phyloP scores from a whole-genome alignment of 2,888 invertebrate species.

The Clepsis dumicolana region DNA sequence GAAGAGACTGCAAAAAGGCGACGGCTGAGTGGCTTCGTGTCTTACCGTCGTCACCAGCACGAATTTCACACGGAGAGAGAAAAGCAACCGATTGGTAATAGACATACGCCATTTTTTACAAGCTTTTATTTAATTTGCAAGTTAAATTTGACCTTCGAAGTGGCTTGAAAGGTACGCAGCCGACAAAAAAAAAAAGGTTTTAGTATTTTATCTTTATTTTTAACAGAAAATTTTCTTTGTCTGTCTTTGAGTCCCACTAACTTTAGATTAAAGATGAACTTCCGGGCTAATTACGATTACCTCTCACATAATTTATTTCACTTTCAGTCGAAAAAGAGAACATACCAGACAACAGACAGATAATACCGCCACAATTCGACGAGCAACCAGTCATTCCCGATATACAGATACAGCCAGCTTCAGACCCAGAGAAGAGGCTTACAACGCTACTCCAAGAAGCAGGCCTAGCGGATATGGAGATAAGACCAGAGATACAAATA shows the following conservation, averaged over 20 bases:
- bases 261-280: background rate
- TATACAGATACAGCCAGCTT: slow-evolving; percentile 23
- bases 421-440: slow-evolving; percentile 53
- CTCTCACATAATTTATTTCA: background rate
- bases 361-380: background rate
- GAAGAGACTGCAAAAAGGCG: slow-evolving; percentile 54
- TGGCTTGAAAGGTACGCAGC: no score
- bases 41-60: slow-evolving; percentile 53
- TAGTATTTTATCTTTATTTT: no score
- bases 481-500: background rate
- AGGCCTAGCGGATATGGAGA: slow-evolving; percentile 62
- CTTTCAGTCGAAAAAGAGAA: slow-evolving; percentile 66
- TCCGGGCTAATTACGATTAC: background rate
- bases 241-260: no score
- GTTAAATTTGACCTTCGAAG: no score
- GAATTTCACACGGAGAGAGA: slow-evolving; percentile 46
- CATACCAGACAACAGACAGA: slow-evolving; percentile 54
- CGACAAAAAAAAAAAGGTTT: no score
- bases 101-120: background rate
- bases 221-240: no score
- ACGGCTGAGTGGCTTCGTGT: slow-evolving; percentile 55
- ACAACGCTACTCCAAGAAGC: slow-evolving; percentile 63
- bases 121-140: no score
- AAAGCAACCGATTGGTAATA: slow-evolving; percentile 39
- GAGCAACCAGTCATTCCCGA: slow-evolving; percentile 27